Conservation (phyloP, 2,888 invertebrate species). For the Exocentrus adspersus region DNA sequence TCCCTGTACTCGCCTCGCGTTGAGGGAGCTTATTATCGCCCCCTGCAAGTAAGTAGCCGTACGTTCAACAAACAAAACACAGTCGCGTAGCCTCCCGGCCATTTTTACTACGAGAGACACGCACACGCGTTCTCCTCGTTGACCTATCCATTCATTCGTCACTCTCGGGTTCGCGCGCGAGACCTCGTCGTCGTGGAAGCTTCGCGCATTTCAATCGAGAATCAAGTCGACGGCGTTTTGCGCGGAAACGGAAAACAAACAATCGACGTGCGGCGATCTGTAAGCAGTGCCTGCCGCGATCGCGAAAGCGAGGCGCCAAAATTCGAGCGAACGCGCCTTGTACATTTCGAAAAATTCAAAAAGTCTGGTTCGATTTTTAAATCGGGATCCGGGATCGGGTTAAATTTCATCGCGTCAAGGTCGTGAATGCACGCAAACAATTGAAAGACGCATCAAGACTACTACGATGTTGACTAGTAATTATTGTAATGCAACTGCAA, state of each 20-base stretch:
- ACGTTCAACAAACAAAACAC: background rate
- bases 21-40: background rate
- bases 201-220: slow-evolving; percentile 67
- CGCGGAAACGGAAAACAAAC: background rate
- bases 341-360: background rate
- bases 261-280: background rate
- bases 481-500: no score
- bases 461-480: no score
- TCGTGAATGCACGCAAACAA: no score
- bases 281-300: background rate
- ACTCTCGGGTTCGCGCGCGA: slow-evolving; percentile 58
- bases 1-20: no score
- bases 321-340: background rate
- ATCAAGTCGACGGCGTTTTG: slow-evolving; percentile 30
- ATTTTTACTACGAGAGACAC: slow-evolving; percentile 4
- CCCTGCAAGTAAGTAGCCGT: background rate
- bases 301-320: background rate
- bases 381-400: no score
- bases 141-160: slow-evolving; percentile 61
- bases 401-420: no score
- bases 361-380: background rate
- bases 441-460: no score
- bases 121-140: background rate
- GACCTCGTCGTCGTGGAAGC: slow-evolving; percentile 53
- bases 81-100: slow-evolving; percentile 17